Evolutionary conservation across 2,113 vertebrate genomes (phyloP), one percentile per base, ranked within the genome.

Genomic region (Pleuronectes platessa): DNA sequence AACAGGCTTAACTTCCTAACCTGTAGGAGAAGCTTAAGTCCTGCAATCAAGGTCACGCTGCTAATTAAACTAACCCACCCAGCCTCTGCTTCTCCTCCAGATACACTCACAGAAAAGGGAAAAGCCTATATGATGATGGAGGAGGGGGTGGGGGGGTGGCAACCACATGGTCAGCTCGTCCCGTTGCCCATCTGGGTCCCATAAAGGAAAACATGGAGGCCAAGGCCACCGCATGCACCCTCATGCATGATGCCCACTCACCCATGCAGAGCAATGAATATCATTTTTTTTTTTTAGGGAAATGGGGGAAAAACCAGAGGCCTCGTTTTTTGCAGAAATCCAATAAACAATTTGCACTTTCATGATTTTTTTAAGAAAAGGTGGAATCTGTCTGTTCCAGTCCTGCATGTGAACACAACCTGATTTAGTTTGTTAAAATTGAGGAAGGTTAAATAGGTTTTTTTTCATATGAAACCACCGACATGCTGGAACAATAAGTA

Each of bases 131-230:
- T 53, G 74, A 47, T 65, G 70, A 86, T 63, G 70, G 88, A 82
- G 82, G 81, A 61, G 70, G 86, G 81, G 7, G 20, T 80, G 23
- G n/a, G 12, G 23, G 86, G 82, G 82, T 64, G 77, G 82, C 76
- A 81, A 90, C 90, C 94, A 93, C 93, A 94, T 94, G 94, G 92
- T 88, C 91, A 88, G 82, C 80, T 89, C 60, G 24, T 88, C 92
- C 86, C 85, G 78, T 90, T 85, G 92, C 90, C 94, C 93, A 94
- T 94, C 93, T 95, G 93, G 89, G 94, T 93, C 88, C 88, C 88
- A 92, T 92, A 90, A 90, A 92, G 90, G 76, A 85, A 85, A 92
- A 89, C 85, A 82, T 66, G 63, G 80, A 89, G 86, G 91, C 92
- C 92, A 94, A 89, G 89, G 78, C 79, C 88, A 86, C 91, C 89